Conservation (phyloP, 2,113 vertebrate genomes). For the Tragelaphus buxtoni region DNA sequence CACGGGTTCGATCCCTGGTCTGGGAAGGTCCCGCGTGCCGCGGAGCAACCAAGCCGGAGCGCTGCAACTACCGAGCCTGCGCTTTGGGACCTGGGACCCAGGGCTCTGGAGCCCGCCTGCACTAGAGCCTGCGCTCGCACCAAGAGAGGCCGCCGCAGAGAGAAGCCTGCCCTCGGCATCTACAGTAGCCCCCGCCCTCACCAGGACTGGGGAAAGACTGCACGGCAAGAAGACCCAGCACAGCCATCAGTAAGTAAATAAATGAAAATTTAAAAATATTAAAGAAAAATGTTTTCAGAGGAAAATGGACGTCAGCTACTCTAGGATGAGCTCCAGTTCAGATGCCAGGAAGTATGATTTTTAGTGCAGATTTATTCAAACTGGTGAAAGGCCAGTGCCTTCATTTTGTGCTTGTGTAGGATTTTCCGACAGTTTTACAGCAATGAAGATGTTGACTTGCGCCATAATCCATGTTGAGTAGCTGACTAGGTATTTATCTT, state of each 20-base stretch:
- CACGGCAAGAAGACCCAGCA: no score
- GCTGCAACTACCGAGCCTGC: accelerated
- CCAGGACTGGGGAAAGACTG: neutral
- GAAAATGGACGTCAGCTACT: neutral
- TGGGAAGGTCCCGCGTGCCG: neutral
- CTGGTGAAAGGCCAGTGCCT: neutral
- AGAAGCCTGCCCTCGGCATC: neutral
- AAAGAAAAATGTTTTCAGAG: neutral
- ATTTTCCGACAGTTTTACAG: neutral
- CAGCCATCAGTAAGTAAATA: accelerated
- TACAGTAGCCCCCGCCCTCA: neutral
- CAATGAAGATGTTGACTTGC: slow-evolving; percentile 2
- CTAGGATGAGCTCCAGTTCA: neutral
- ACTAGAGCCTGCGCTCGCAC: accelerated
- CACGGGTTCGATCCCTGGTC: neutral
- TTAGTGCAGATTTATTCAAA: neutral
- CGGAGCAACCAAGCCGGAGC: accelerated
- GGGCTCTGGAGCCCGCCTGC: accelerated
- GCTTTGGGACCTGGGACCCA: accelerated
- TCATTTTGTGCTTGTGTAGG: neutral
- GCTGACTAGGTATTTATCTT: neutral
- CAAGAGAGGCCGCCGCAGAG: neutral
- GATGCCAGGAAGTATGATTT: neutral
- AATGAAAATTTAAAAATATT: neutral
- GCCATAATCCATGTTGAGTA: neutral